Conservation (phyloP, 2,888 invertebrate genomes). For the Apodemia arnacis region DNA sequence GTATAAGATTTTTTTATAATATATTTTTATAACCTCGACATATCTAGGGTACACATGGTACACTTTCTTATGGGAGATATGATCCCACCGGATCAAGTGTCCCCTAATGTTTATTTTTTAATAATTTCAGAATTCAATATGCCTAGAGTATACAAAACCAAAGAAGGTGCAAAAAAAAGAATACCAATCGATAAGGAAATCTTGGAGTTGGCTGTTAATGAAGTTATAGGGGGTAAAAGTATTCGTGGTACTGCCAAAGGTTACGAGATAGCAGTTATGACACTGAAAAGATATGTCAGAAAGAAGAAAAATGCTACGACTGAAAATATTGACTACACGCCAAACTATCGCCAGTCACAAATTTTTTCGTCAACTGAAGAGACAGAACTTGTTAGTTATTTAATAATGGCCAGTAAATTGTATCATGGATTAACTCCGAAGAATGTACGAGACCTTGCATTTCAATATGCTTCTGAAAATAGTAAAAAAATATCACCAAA, state of each 20-base stretch:
- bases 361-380: constrained; percentile 14
- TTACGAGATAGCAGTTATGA: constrained; percentile 39
- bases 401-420: constrained; percentile 19
- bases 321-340: constrained; percentile 13
- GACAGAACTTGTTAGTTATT: constrained; percentile 15
- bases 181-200: constrained; percentile 41
- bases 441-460: constrained; percentile 24
- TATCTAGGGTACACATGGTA: no score
- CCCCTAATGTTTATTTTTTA: no score
- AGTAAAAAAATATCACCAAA: constrained; percentile 1
- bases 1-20: no score
- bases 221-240: constrained; percentile 50
- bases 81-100: no score
- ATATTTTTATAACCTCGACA: no score
- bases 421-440: constrained; percentile 21
- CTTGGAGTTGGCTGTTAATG: constrained; percentile 38
- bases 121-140: no score
- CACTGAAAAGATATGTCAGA: constrained; percentile 27
- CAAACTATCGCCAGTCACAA: constrained; percentile 28
- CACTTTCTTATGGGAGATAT: no score
- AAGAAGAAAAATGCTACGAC: constrained; percentile 21
- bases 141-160: no score
- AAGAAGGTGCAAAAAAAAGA: constrained; percentile 59
- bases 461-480: constrained; percentile 24
- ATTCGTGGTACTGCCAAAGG: constrained; percentile 53